A percentile compares a stretch with the other conserved stretches of the same genome.
Conservation (phyloP, 2,113 vertebrate species). For the Forbesichthys papilliferus region DNA sequence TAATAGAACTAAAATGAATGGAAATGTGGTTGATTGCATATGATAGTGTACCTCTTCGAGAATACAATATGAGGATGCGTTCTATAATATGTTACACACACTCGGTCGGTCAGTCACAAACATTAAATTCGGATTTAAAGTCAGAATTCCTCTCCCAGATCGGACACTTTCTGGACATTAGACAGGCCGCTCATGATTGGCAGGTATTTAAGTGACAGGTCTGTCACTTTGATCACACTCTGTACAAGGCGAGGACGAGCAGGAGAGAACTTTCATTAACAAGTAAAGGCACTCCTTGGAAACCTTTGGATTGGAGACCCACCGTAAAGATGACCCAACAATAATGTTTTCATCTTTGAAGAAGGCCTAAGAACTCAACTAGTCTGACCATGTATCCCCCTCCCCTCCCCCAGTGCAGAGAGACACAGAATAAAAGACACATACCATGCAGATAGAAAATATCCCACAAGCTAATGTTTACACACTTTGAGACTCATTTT, state of each 20-base stretch:
- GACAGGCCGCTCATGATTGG: conserved; percentile 37
- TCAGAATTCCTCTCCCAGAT: conserved; percentile 19
- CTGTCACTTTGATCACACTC: conserved; percentile 23
- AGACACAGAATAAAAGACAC: conserved; percentile 42
- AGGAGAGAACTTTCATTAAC: conserved; percentile 32
- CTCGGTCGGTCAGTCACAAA: conserved; percentile 12
- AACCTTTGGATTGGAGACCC: conserved; percentile 46
- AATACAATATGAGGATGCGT: neutral
- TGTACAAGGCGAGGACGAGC: conserved; percentile 3
- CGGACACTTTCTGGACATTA: conserved; percentile 34
- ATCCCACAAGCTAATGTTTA: conserved; percentile 48
- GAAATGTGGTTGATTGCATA: neutral
- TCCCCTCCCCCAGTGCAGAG: conserved; percentile 17
- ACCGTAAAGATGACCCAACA: conserved; percentile 32
- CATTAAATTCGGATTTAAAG: neutral
- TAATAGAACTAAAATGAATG: neutral
- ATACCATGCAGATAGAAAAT: conserved; percentile 49
- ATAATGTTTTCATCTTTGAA: conserved; percentile 58
- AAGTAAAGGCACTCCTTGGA: conserved; percentile 22
- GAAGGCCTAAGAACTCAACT: conserved; percentile 2
- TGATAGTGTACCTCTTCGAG: neutral
- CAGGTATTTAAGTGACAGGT: conserved; percentile 39
- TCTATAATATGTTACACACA: neutral
- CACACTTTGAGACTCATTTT: conserved; percentile 49
- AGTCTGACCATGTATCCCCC: too few species aligned